Evolutionary conservation across 2,888 invertebrate species (phyloP), one percentile per base, ranked within the genome.

Genomic region (Sphinx pinastri): DNA sequence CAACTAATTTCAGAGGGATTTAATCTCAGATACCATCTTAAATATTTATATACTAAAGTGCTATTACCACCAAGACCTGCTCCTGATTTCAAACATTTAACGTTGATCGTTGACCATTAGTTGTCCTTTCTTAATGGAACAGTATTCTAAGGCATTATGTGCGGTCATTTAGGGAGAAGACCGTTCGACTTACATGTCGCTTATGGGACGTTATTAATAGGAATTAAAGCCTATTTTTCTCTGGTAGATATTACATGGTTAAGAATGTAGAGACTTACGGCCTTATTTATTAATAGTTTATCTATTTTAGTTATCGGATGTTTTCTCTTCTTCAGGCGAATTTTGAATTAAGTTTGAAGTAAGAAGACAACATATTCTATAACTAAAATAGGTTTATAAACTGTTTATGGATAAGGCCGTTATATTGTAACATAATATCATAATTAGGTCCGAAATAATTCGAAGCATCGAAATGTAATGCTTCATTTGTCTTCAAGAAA

Each of bases 61-160:
- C 52, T 73, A 68, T 68, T 47, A 11, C 16, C 55, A 68, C 75
- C 70, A 54, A 74, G 77, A 68, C 68, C 70, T 68, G 75, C 59
- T 73, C 78, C 77, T 80, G 83, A 82, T 85, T 84, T 80, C 72
- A 74, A 70, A 70, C 78, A 78, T 79, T 82, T 81, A 80, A 76
- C 74, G 73, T 19, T 70, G 72, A 76, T 75, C 74, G 74, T 73
- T 77, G 77, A 75, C 74, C 76, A 77, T 75, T 80, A 79, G 78
- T 78, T 74, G 78, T 73, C 79, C 78, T 75, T 75, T 72, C 75
- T 72, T 82, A 84, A 83, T 82, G 80, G 81, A 75, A 77, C 74
- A 75, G 71, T 71, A 45, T 69, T 51, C 69, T 72, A 70, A 47
- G 68, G 69, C 73, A 51, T 76, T 74, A 77, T 78, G 76, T 71